Conservation (phyloP, 2,113 vertebrate species). For the Perognathus longimembris region DNA sequence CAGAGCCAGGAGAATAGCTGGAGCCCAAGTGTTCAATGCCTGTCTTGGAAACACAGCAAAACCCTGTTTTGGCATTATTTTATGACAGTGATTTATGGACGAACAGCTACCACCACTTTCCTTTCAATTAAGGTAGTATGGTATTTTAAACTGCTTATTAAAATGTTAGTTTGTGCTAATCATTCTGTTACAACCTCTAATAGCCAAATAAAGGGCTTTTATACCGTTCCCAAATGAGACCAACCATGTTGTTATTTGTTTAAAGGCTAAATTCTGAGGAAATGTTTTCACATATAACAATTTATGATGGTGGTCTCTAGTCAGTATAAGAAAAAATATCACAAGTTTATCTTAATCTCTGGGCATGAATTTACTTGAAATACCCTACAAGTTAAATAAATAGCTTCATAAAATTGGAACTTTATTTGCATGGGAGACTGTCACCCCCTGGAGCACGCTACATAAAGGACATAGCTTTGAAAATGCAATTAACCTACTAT, state of each 20-base stretch:
- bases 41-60: not conserved
- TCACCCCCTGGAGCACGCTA: constrained; percentile 12
- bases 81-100: not conserved
- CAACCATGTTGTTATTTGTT: not conserved
- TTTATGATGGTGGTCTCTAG: constrained; percentile 25
- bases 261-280: constrained; percentile 37
- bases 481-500: not conserved
- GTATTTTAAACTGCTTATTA: constrained; percentile 34
- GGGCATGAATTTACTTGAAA: constrained; percentile 50
- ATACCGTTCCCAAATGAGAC: not conserved
- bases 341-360: constrained; percentile 40
- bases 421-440: constrained; percentile 39
- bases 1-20: not conserved
- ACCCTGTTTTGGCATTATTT: not conserved
- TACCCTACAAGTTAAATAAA: constrained; percentile 45
- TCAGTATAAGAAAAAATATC: constrained; percentile 9
- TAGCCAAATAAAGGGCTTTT: constrained; percentile 16
- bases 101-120: not conserved
- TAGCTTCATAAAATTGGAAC: constrained; percentile 17
- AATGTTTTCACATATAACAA: constrained; percentile 47
- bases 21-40: not conserved
- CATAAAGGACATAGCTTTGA: constrained; percentile 36
- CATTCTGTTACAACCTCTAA: constrained; percentile 22
- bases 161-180: constrained; percentile 43
- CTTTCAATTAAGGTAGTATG: not conserved